Conservation (phyloP, 2,797 vertebrate species). For the Oreonectes daqikongensis region DNA sequence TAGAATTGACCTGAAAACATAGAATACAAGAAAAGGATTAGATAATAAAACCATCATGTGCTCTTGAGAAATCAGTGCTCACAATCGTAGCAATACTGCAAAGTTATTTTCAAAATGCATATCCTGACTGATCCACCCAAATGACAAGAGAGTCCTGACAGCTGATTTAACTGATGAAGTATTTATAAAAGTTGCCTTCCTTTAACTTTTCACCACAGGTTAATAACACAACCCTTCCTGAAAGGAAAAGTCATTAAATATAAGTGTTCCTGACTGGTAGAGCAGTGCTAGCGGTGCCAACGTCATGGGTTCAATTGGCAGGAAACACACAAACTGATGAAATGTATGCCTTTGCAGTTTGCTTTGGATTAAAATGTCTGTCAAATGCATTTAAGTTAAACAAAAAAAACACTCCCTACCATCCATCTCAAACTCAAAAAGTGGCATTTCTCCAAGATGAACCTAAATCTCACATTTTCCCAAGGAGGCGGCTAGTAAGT, state of each 20-base stretch:
- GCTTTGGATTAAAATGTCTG: neutral
- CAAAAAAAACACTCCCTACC: no score
- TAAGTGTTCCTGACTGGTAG: neutral
- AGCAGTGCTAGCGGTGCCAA: neutral
- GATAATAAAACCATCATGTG: neutral
- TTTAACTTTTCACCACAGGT: neutral
- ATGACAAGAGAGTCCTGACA: no score
- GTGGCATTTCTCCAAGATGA: no score
- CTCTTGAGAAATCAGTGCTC: neutral
- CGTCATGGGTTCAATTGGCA: neutral
- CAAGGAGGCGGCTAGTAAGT: neutral
- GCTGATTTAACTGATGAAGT: no score
- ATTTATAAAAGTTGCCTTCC: neutral
- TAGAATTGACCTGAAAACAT: slow-evolving; percentile 86
- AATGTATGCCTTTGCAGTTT: neutral
- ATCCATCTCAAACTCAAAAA: no score
- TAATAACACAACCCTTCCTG: neutral
- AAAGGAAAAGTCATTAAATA: neutral
- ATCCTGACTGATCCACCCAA: neutral
- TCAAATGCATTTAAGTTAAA: neutral
- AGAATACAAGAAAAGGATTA: neutral
- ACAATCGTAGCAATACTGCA: neutral
- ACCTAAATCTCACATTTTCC: no score
- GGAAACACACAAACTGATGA: neutral
- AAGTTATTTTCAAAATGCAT: neutral